Percentiles rank a stretch among this genome's conserved stretches.
phyloP scores from a whole-genome alignment of 2,888 invertebrate species.

The Cephus sareptanus region DNA sequence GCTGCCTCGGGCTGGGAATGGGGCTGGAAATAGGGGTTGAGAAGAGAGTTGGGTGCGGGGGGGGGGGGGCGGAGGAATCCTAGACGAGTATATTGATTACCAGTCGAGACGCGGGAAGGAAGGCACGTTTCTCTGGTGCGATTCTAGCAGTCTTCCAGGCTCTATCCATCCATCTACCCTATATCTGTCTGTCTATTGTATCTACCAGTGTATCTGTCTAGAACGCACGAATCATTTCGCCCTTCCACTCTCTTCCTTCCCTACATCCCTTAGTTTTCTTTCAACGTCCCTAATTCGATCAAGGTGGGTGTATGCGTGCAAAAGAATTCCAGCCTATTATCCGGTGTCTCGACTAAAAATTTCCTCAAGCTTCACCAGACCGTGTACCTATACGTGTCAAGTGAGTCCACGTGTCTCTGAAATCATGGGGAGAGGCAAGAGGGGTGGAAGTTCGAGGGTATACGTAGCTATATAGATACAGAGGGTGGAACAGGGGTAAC shows the following conservation, averaged over 20 bases:
- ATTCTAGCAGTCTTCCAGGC: neutral
- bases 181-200: neutral
- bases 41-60: constrained; percentile 9
- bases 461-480: neutral
- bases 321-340: neutral
- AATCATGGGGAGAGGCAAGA: neutral
- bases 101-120: constrained; percentile 20
- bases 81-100: constrained; percentile 50
- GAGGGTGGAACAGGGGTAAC: neutral
- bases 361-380: neutral
- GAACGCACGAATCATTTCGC: neutral
- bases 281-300: neutral
- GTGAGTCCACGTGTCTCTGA: neutral
- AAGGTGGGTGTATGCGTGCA: neutral
- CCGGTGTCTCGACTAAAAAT: neutral
- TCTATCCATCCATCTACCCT: neutral
- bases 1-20: constrained; percentile 15
- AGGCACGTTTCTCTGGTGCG: neutral
- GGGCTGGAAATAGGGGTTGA: constrained; percentile 10
- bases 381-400: neutral
- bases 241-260: neutral
- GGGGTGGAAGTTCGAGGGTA: neutral
- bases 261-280: neutral
- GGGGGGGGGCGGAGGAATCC: constrained; percentile 20
- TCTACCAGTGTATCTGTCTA: neutral